Percentiles rank a stretch among this genome's conserved stretches.
Evolutionary conservation across 2,888 invertebrate genomes (phyloP).

Genomic region (Megalurothrips usitatus): DNA sequence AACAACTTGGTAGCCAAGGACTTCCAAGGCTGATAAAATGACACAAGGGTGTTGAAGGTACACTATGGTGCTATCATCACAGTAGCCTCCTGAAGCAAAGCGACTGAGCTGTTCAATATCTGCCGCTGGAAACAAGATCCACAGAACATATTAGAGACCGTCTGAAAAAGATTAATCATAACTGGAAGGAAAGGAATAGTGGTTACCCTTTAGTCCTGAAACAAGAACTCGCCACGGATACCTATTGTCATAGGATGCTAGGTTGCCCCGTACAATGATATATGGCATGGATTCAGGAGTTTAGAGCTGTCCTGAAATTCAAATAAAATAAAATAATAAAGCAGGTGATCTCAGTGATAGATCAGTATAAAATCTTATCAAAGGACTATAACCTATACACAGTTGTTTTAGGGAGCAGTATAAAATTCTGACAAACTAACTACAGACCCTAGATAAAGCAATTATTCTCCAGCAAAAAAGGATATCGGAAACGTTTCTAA

Average conservation of each 20-base stretch:
- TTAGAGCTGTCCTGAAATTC: background rate
- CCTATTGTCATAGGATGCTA: slow-evolving; percentile 79
- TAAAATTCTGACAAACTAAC: no score
- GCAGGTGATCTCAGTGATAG: no score
- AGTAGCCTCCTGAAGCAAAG: slow-evolving; percentile 77
- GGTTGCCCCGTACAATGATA: slow-evolving; percentile 83
- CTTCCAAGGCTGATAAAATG: slow-evolving; percentile 79
- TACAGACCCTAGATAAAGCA: no score
- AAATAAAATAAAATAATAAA: background rate
- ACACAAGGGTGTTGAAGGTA: slow-evolving; percentile 85
- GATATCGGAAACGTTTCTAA: no score
- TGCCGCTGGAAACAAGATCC: slow-evolving; percentile 53
- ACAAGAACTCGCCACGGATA: slow-evolving; percentile 84
- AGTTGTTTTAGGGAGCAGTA: no score
- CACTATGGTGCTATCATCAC: slow-evolving; percentile 79
- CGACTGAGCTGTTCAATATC: slow-evolving; percentile 79
- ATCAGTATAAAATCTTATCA: no score
- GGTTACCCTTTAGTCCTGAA: slow-evolving; percentile 75
- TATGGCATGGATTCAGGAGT: slow-evolving; percentile 65
- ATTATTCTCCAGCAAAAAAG: no score
- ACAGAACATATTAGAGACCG: background rate
- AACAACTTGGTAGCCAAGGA: slow-evolving; percentile 81
- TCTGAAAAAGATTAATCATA: slow-evolving; percentile 23
- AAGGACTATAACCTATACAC: no score
- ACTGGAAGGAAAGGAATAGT: slow-evolving; percentile 28